Evolutionary conservation across 1,140 invertebrate genomes (phyloP).

Genomic region (Zelostemma sp.): DNA sequence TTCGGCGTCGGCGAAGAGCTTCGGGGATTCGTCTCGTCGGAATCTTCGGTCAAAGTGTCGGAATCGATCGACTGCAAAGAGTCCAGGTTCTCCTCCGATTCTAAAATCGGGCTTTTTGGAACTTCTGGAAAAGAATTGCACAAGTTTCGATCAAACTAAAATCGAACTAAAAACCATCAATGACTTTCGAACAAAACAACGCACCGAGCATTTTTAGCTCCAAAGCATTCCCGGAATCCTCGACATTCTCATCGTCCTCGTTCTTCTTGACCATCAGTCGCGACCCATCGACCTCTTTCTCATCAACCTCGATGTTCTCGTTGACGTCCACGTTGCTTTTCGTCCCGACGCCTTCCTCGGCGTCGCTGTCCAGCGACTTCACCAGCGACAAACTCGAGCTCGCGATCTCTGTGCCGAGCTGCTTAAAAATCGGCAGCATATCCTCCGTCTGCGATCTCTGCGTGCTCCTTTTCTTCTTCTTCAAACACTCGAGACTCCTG

Average conservation of each 20-base stretch:
- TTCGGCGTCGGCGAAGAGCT: conserved; percentile 31
- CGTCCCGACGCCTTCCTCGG: background rate
- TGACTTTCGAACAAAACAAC: no score
- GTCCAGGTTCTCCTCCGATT: conserved; percentile 63
- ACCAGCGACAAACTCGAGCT: conserved; percentile 42
- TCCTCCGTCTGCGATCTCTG: conserved; percentile 58
- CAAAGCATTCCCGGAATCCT: no score
- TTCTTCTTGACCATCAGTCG: background rate
- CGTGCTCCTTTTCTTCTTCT: conserved; percentile 50
- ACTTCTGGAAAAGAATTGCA: conserved; percentile 22
- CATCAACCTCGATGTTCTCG: conserved; percentile 14
- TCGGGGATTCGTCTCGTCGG: conserved; percentile 55
- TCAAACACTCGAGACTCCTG: conserved; percentile 63
- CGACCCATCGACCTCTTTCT: background rate
- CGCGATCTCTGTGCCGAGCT: conserved; percentile 49
- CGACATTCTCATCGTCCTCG: no score
- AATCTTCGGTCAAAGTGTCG: conserved; percentile 66
- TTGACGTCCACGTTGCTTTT: conserved; percentile 5
- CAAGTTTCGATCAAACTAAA: background rate
- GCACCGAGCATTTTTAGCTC: no score
- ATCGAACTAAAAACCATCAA: background rate
- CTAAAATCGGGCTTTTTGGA: conserved; percentile 40
- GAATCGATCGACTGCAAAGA: conserved; percentile 66
- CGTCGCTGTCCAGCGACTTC: background rate
- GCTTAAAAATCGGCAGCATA: conserved; percentile 58